phyloP scores from a whole-genome alignment of 2,888 invertebrate genomes.

The Cacoxenus indagator region DNA sequence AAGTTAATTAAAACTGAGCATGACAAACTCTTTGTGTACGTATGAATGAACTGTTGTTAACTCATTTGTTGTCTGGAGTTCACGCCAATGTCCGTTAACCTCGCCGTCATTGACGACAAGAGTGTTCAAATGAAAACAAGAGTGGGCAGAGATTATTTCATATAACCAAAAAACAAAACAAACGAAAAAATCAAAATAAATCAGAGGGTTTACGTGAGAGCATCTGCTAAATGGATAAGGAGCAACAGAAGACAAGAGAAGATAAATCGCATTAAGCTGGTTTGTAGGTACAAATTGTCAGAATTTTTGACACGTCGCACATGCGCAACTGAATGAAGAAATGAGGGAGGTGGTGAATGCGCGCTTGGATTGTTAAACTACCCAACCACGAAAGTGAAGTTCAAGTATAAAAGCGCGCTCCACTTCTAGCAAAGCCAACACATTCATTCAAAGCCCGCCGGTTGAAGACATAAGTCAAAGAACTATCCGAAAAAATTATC shows the following conservation, averaged over 20 bases:
- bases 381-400: slow-evolving; percentile 46
- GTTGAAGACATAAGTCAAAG: slow-evolving; percentile 57
- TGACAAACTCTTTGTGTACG: not conserved
- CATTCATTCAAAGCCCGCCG: slow-evolving; percentile 47
- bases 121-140: slow-evolving; percentile 54
- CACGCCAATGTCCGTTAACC: slow-evolving; percentile 33
- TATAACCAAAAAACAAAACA: not conserved
- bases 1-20: no score
- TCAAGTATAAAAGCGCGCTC: slow-evolving; percentile 60
- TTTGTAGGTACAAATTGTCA: not conserved
- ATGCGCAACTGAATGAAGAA: not conserved
- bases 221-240: not conserved
- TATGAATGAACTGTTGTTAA: not conserved
- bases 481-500: slow-evolving; percentile 48
- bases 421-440: slow-evolving; percentile 36
- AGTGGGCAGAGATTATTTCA: slow-evolving; percentile 44
- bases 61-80: slow-evolving; percentile 13
- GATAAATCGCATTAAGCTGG: not conserved
- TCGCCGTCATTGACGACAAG: slow-evolving; percentile 24
- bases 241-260: not conserved
- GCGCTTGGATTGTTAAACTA: slow-evolving; percentile 4
- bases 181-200: not conserved
- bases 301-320: not conserved
- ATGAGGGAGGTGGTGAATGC: not conserved
- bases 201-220: not conserved